phyloP scores from a whole-genome alignment of 2,113 vertebrate genomes.

The Tursiops truncatus region DNA sequence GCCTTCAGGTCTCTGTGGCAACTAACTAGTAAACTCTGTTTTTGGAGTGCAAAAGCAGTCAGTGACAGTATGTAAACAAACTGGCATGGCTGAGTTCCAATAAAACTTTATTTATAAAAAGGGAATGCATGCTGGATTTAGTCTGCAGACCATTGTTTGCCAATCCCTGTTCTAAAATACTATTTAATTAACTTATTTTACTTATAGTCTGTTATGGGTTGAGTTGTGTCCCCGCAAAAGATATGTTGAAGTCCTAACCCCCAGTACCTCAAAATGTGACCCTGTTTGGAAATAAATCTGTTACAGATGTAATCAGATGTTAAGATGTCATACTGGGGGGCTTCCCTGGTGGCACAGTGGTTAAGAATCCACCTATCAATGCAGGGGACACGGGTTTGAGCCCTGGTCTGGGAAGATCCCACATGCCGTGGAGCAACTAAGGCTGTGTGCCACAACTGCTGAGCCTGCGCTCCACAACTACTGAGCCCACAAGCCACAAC shows the following conservation, averaged over 20 bases:
- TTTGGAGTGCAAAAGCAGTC: neutral
- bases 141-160: neutral
- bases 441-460: too few relatives aligned
- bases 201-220: neutral
- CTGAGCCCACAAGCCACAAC: too few relatives aligned
- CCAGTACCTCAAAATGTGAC: neutral
- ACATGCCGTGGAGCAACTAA: too few relatives aligned
- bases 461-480: too few relatives aligned
- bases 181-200: neutral
- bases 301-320: neutral
- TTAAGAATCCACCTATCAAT: too few relatives aligned
- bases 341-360: too few relatives aligned
- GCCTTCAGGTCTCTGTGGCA: neutral
- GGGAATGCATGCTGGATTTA: neutral
- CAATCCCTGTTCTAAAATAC: neutral
- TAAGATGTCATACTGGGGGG: too few relatives aligned
- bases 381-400: too few relatives aligned
- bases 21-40: neutral
- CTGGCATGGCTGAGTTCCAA: neutral
- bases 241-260: neutral
- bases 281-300: neutral
- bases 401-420: too few relatives aligned
- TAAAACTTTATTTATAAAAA: neutral
- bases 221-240: neutral
- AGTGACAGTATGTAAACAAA: neutral